Evolutionary conservation across 2,113 vertebrate genomes (phyloP).

Genomic region (Tapirus terrestris): DNA sequence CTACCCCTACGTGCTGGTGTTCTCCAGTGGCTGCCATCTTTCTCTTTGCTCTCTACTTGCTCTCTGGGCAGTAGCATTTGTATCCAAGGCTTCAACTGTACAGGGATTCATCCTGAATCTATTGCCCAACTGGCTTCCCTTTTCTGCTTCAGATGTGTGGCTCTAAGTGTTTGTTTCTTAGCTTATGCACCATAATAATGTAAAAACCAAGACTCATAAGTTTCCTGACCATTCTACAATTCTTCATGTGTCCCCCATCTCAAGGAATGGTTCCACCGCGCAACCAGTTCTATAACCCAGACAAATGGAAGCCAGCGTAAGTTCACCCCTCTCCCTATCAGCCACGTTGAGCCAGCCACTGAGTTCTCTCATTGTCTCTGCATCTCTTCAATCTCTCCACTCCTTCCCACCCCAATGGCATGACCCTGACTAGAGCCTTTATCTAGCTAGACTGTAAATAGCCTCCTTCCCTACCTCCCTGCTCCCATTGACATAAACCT

Average conservation of each 20-base stretch:
- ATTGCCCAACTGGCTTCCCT: rapidly evolving
- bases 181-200: background rate
- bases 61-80: no score
- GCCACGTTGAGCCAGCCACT: background rate
- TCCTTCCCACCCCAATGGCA: rapidly evolving
- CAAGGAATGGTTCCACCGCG: background rate
- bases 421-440: background rate
- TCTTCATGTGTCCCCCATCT: no score
- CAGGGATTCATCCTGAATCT: background rate
- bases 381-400: rapidly evolving
- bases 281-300: no score
- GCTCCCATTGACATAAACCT: background rate
- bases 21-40: no score
- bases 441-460: no score
- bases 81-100: rapidly evolving
- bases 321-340: rapidly evolving
- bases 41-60: background rate
- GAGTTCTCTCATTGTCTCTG: rapidly evolving
- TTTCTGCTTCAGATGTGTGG: rapidly evolving
- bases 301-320: rapidly evolving
- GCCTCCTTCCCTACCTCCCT: background rate
- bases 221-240: background rate
- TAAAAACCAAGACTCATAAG: background rate
- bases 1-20: rapidly evolving
- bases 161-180: no score